phyloP scores from a whole-genome alignment of 2,888 invertebrate species.

The Lumbricus terrestris region DNA sequence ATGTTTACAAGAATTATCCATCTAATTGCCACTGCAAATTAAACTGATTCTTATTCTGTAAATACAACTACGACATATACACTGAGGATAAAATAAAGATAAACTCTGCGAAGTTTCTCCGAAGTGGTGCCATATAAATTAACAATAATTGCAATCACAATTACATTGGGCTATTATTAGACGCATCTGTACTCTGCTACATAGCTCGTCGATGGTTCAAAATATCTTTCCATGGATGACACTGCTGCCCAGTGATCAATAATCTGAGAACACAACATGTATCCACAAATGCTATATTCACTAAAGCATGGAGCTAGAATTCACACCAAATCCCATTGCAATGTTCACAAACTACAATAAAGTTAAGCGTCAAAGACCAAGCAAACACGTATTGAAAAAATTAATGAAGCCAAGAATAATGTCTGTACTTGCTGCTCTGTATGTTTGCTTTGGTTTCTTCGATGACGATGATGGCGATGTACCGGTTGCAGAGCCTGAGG shows the following conservation, averaged over 20 bases:
- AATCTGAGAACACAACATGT: not conserved
- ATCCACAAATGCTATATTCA: not conserved
- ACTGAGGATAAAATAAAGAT: too few species aligned
- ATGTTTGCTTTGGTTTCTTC: not conserved
- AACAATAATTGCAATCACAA: not conserved
- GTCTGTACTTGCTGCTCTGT: not conserved
- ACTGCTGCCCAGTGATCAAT: not conserved
- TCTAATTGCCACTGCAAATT: not conserved
- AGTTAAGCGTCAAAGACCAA: not conserved
- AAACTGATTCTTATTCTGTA: not conserved
- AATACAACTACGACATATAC: too few species aligned
- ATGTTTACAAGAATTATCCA: not conserved
- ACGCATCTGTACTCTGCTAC: not conserved
- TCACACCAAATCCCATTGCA: not conserved
- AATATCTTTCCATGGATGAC: not conserved
- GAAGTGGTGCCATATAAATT: too few species aligned
- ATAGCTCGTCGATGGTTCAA: not conserved
- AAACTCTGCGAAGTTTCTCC: too few species aligned
- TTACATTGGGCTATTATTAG: not conserved
- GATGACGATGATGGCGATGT: not conserved
- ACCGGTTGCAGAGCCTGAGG: not conserved
- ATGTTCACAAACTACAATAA: not conserved
- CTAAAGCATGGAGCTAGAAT: not conserved
- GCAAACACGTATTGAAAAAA: not conserved
- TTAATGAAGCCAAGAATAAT: not conserved